Evolutionary conservation across 2,113 vertebrate genomes (phyloP).

Genomic region (Chloebia gouldiae): DNA sequence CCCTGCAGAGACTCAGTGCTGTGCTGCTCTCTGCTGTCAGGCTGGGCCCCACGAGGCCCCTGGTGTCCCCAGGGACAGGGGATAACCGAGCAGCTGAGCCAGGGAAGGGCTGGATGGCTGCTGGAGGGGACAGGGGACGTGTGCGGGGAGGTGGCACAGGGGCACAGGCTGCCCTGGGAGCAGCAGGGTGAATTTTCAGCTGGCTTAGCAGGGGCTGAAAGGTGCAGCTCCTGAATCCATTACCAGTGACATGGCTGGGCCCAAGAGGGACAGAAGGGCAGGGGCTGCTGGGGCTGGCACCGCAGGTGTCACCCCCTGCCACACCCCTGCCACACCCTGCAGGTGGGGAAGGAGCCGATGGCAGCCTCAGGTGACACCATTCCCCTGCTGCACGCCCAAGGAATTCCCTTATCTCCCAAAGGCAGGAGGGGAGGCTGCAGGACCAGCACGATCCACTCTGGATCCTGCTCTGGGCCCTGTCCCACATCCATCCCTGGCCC

Average conservation of each 20-base stretch:
- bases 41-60: not conserved
- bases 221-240: not conserved
- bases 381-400: not conserved
- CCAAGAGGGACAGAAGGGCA: not conserved
- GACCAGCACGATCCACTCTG: not conserved
- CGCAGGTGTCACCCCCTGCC: not conserved
- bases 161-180: not conserved
- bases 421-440: not conserved
- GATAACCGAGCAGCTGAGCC: not conserved
- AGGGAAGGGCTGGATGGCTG: not conserved
- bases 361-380: not conserved
- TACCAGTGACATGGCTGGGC: not conserved
- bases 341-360: not conserved
- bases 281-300: not conserved
- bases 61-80: not conserved
- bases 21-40: not conserved
- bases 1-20: not conserved
- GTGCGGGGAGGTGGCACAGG: not conserved
- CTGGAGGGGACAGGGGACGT: rapidly evolving
- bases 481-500: not conserved
- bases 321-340: not conserved
- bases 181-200: rapidly evolving
- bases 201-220: not conserved
- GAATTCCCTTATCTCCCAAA: not conserved
- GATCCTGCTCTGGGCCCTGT: not conserved